These are phyloP conservation scores for Agapornis roseicollis DNA, from an alignment of 2,113 vertebrate genomes.

Conservation along the genomic window DNA sequence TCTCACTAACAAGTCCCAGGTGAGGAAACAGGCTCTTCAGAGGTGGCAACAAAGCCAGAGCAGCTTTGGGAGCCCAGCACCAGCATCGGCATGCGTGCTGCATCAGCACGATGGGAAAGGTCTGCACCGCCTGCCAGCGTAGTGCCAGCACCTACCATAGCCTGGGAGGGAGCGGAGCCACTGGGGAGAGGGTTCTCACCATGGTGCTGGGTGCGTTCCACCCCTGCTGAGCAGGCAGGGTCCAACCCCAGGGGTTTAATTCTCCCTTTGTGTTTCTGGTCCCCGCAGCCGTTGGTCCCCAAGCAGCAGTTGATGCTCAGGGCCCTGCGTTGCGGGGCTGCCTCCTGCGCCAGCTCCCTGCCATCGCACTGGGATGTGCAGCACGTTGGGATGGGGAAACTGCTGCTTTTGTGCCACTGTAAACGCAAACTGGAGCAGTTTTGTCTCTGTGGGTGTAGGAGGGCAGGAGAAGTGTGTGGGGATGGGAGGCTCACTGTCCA, in stretches of 20 bases:
- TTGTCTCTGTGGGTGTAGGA: background rate
- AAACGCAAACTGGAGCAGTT: background rate
- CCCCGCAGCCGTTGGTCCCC: constrained; percentile 42
- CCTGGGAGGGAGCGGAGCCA: accelerated
- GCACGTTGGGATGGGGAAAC: background rate
- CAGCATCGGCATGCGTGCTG: accelerated
- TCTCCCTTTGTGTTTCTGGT: background rate
- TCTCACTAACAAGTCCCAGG: accelerated
- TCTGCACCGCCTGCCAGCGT: accelerated
- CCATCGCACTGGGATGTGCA: background rate
- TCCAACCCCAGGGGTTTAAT: background rate
- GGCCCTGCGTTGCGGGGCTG: background rate
- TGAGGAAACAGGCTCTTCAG: accelerated
- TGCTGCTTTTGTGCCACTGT: background rate
- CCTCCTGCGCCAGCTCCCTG: background rate
- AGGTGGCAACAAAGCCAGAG: background rate
- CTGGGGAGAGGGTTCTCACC: background rate
- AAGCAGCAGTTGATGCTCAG: constrained; percentile 48
- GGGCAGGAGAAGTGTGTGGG: background rate
- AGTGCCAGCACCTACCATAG: accelerated
- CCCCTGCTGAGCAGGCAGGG: background rate
- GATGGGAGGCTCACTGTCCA: background rate
- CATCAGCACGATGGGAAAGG: accelerated
- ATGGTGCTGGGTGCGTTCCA: accelerated
- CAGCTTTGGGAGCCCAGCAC: background rate